Base-by-base conservation (phyloP, 2,888 invertebrate genomes). In the Apamea epomidion region DNA sequence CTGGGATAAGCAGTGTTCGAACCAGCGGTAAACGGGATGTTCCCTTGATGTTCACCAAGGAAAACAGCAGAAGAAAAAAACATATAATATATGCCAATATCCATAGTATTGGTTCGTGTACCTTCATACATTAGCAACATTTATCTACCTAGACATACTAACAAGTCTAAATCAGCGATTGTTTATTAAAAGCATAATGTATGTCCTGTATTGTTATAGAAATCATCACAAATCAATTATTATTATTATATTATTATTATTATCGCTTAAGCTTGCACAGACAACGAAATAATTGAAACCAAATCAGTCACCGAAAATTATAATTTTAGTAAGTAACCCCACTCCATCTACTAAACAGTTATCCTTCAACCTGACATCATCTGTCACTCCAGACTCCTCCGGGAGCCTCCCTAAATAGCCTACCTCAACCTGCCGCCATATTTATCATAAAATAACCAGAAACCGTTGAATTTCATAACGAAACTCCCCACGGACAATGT, bases 1-100 rank as follows among this genome's bases (percentile, higher is more conserved):
- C 81, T 74, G 81, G 84, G 75, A 81, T 84, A 87, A 86, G 81
- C 84, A 87, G 78, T 68, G 84, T 81, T 84, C 77, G 76, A 84
- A 68, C 67, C 54, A 67, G 74, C 51, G 60, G 69, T 68, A 58
- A 72, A 67, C 62, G 65, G n/a, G n/a, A 48, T 69, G 51, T 65
- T 68, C 29, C 58, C n/a, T 65, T 73, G 45, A 83, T 83, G 16
- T 54, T n/a, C n/a, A n/a, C n/a, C n/a, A n/a, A n/a, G 45, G 25
- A 48, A 51, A 42, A n/a, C 70, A 16, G 29, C 51, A 37, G 10
- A 62, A 45, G 42, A 62, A 68, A 67, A 67, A 48, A 21, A n/a
- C 32, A 29, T 29, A 37, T 8, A 29, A 64, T 5, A 76, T 18
- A 42, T 67, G 7, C 12, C 48, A 12, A 14, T 29, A n/a, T 37